Base-by-base conservation (phyloP, 2,113 vertebrate species). In the Centropus bengalensis region DNA sequence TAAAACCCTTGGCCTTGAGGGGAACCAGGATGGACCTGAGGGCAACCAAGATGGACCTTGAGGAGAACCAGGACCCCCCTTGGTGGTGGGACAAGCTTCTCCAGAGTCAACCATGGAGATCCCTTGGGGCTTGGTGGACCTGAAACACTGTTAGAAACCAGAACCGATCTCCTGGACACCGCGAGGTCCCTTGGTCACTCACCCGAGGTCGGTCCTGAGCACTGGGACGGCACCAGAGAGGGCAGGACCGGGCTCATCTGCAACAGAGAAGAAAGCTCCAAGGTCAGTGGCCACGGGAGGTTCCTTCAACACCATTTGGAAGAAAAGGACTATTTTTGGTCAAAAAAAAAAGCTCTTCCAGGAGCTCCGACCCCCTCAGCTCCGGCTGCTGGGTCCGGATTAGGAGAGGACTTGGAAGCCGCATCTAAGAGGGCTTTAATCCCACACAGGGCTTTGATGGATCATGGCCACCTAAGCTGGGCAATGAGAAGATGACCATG, bases 211-310 rank as follows among this genome's bases (percentile, higher is more conserved):
- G 12, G 95, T 97, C 96, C 97, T 95, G 96, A 88, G 96, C 76
- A 88, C 71, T 27, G 97, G 96, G 93, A 96, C 90, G 74, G 97
- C 96, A 87, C 97, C 95, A 62, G 93, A 96, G 89, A 97, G 96
- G 91, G 95, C 97, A 26, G 97, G 90, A 91, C 96, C 92, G 45
- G 97, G 96, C 91, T 98, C 97, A 74, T 98, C 98, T 98, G 96
- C 88, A 98, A 97, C 92, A 97, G 85, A 98, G 92, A 86, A 86
- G 56, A 97, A 86, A 96, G 91, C 85, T 56, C 92, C 92, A 86
- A 78, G 58, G 44, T 94, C 78, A n/a, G n/a, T n/a, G n/a, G n/a
- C n/a, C n/a, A 71, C n/a, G 47, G 5, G 26, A 32, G 36, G 60
- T 42, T 52, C 30, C 82, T 91, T 45, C 55, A 60, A 66, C 8